Evolutionary conservation across 2,797 vertebrate genomes (phyloP), one percentile per base, ranked within the genome.

Genomic region (Anableps anableps): DNA sequence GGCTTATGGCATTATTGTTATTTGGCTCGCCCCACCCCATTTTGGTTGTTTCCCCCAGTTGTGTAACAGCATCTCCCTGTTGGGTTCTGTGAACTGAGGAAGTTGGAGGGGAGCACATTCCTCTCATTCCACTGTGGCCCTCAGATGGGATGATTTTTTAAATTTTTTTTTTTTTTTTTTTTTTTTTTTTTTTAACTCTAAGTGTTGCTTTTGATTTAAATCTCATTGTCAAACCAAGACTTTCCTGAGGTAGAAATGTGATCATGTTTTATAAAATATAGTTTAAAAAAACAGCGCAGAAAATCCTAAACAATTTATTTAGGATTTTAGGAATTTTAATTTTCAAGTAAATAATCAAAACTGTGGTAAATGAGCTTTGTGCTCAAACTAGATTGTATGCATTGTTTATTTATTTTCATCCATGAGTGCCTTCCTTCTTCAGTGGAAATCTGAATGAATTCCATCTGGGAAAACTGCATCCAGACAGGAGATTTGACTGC

Each of bases 61-160:
- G 91, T 84, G 87, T 85, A 93, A 89, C 86, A 80, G 72, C 83
- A 75, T 87, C 82, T 91, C 90, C 83, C 83, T 74, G 75, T 76
- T 85, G 85, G 88, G 83, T 88, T 92, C 88, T 91, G 84, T 4
- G 70, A 89, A 80, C 85, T 60, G 66, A 83, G 79, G 88, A 84
- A 90, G 82, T 91, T 71, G 45, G 88, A 91, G 85, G 85, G 81
- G 76, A 90, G 80, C 71, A 23, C 92, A 93, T 95, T 94, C 90
- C 86, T 92, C 86, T 91, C 86, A 68, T 91, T 93, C 88, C 89
- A 82, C 81, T 75, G 19, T 2, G 84, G 83, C 85, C 87, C 85
- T 89, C 72, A 76, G 64, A 88, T 87, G 80, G 88, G 88, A 90
- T 85, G 58, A 66, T 72, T 71, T 81, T 85, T 82, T 88, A 82